These are phyloP conservation scores for Peromyscus melanophrys DNA, from an alignment of 2,797 vertebrate genomes.

Conservation along the genomic window DNA sequence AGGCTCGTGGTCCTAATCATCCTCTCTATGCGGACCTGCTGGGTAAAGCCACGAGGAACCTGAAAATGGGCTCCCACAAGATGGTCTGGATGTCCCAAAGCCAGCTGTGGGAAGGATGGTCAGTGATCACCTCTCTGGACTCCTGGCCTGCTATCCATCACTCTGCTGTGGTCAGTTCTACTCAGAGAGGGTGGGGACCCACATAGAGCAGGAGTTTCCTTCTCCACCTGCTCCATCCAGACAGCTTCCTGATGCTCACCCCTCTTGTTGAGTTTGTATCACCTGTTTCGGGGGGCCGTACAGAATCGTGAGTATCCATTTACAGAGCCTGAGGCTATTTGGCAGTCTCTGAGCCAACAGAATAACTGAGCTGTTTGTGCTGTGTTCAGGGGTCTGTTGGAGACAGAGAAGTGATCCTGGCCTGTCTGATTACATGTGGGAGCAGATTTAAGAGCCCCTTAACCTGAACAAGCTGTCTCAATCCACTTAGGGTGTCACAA, in stretches of 20 bases:
- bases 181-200: neutral
- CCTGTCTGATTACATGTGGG: neutral
- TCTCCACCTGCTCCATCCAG: neutral
- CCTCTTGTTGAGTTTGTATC: neutral
- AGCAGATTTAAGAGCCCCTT: neutral
- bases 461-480: neutral
- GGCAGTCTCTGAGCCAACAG: neutral
- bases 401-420: neutral
- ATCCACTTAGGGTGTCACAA: neutral
- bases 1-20: no score
- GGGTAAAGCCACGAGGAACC: no score
- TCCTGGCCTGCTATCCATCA: neutral
- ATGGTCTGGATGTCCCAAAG: neutral
- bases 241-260: neutral
- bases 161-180: neutral
- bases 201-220: neutral
- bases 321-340: neutral
- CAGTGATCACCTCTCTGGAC: neutral
- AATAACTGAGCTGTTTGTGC: neutral
- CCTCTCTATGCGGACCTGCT: no score
- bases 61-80: no score
- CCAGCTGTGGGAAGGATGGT: neutral
- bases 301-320: neutral
- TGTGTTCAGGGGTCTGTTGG: neutral
- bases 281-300: neutral